Evolutionary conservation across 2,797 vertebrate genomes (phyloP).

Genomic region (Aythya fuligula): DNA sequence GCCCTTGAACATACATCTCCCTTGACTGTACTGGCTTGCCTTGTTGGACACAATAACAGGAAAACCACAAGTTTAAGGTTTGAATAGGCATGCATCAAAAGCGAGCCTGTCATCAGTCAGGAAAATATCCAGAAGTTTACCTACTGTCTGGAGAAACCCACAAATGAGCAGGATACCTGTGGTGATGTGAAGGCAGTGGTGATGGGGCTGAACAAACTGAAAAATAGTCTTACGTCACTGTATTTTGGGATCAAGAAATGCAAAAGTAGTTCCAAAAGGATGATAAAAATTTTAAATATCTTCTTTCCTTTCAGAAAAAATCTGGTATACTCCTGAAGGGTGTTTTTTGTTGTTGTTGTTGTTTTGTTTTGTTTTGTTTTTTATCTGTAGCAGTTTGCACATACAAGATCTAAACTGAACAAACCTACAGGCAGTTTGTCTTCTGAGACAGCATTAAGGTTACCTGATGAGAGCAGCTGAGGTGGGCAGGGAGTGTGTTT

Average conservation of each 20-base stretch:
- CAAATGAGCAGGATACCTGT: constrained; percentile 26
- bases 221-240: not conserved
- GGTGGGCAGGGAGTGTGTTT: not conserved
- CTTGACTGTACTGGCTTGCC: constrained; percentile 37
- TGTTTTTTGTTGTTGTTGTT: not conserved
- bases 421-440: not conserved
- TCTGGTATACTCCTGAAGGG: not conserved
- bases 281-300: not conserved
- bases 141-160: constrained; percentile 5
- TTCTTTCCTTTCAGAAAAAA: not conserved
- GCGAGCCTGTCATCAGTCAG: not conserved
- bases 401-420: not conserved
- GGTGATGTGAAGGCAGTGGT: constrained; percentile 26
- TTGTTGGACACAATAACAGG: constrained; percentile 61
- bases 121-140: constrained; percentile 55
- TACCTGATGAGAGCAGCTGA: not conserved
- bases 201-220: not conserved
- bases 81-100: constrained; percentile 56
- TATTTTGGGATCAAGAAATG: constrained; percentile 17
- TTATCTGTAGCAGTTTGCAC: not conserved
- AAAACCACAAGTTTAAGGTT: constrained; percentile 45
- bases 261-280: not conserved
- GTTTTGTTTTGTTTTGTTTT: not conserved
- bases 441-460: not conserved
- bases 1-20: constrained; percentile 50